Base-by-base conservation (phyloP, 2,888 invertebrate species). In the Drosophila demipolita region DNA sequence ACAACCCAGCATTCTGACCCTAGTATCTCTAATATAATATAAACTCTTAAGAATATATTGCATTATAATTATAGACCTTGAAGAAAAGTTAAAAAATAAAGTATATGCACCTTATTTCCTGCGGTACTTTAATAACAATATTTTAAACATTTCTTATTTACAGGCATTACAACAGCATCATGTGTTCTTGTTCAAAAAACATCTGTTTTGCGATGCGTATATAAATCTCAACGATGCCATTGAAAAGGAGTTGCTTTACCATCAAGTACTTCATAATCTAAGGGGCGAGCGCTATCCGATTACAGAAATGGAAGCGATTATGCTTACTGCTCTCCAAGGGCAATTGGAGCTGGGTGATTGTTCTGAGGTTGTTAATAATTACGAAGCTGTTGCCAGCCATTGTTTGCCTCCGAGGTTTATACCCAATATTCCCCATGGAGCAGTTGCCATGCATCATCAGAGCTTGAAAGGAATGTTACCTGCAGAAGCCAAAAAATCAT, bases 281-380 rank as follows among this genome's bases (percentile, higher is more conserved):
- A 95, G 98, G 64, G 97, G 97, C 80, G 98, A 98, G 94, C 95
- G 98, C 33, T 97, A 98, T 92, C 99, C 98, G 1, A 96, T 99
- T 58, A 97, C 98, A 58, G 97, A 98, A 89, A 97, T 98, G 92
- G 98, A 99, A 94, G 98, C 98, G 71, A 97, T 98, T 93, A 98
- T 98, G 97, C 93, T 99, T 66, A 97, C 98, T 55, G 98, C 99
- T 26, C 94, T 99, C 54, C 98, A 98, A 95, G 97, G 98, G 49
- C 99, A 99, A 93, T 95, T 98, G 38, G 98, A 98, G 92, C 94
- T 97, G 77, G 97, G 98, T 40, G 98, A 98, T 93, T 97, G 96
- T 89, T 93, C 94, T 45, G 96, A 96, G 82, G 94, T 94, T 60
- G 94, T 95, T 58, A 95, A 94, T 88, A 96, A 96, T 91, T 95